Conservation (phyloP, 2,113 vertebrate species). For the Fregata magnificens region DNA sequence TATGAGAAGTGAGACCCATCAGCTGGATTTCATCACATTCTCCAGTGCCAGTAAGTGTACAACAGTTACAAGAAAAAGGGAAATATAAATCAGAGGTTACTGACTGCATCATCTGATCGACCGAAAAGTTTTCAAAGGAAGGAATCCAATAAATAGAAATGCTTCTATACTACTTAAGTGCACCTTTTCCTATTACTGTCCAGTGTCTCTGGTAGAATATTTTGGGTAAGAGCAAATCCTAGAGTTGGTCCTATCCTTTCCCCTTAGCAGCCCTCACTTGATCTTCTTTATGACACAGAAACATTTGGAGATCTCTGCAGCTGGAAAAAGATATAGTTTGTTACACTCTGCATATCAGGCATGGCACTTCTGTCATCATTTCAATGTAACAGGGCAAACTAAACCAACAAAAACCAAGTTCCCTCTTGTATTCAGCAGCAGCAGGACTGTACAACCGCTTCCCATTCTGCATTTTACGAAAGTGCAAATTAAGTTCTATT, state of each 20-base stretch:
- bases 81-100: neutral
- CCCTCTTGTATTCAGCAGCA: neutral
- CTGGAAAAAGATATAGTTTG: neutral
- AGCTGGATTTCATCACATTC: neutral
- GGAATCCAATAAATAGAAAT: neutral
- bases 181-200: neutral
- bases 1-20: neutral
- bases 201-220: neutral
- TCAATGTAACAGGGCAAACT: neutral
- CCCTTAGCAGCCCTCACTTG: neutral
- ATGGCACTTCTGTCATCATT: neutral
- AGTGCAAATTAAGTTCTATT: neutral
- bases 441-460: neutral
- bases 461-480: neutral
- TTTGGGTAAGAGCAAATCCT: neutral
- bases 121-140: neutral
- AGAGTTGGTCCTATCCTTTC: neutral
- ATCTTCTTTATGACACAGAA: neutral
- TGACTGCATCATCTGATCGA: neutral
- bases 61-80: neutral
- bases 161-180: neutral
- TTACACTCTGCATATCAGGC: neutral
- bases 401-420: neutral
- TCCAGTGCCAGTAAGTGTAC: neutral
- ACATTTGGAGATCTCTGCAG: neutral